phyloP scores from a whole-genome alignment of 2,888 invertebrate species.

The Papilio protenor region DNA sequence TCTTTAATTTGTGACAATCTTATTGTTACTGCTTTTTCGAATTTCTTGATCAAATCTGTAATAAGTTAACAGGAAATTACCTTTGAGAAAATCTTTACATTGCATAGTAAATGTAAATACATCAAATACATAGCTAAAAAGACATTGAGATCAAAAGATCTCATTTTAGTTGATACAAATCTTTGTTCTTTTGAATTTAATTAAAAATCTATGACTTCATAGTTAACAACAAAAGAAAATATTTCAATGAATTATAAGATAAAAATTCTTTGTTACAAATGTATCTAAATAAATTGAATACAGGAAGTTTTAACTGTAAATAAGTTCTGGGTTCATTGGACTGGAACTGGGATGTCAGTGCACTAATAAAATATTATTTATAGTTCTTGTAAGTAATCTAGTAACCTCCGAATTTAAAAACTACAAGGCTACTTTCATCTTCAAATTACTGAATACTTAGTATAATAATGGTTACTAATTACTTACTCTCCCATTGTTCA shows the following conservation, averaged over 20 bases:
- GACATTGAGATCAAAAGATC: not conserved
- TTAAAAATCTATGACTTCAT: not conserved
- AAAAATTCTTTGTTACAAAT: not conserved
- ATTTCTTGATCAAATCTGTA: constrained; percentile 67
- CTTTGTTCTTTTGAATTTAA: not conserved
- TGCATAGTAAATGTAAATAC: too few relatives aligned
- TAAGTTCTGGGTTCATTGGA: constrained; percentile 22
- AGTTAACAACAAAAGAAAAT: not conserved
- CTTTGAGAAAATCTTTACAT: not conserved
- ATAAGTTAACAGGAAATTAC: constrained; percentile 33
- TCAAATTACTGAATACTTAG: not conserved
- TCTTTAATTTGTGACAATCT: constrained; percentile 55
- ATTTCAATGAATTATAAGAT: not conserved
- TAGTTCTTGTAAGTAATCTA: not conserved
- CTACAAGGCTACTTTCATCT: not conserved
- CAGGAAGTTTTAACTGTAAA: constrained; percentile 5
- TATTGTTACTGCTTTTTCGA: constrained; percentile 66
- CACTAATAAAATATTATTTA: constrained; percentile 22
- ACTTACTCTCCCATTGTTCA: constrained; percentile 79
- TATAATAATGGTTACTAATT: not conserved
- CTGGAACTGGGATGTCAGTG: constrained; percentile 18
- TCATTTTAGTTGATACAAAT: not conserved
- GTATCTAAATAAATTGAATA: not conserved
- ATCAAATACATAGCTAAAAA: too few relatives aligned
- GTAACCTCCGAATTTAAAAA: constrained; percentile 1